Conservation (phyloP, 2,797 vertebrate genomes). For the Enteromius trimaculatus region DNA sequence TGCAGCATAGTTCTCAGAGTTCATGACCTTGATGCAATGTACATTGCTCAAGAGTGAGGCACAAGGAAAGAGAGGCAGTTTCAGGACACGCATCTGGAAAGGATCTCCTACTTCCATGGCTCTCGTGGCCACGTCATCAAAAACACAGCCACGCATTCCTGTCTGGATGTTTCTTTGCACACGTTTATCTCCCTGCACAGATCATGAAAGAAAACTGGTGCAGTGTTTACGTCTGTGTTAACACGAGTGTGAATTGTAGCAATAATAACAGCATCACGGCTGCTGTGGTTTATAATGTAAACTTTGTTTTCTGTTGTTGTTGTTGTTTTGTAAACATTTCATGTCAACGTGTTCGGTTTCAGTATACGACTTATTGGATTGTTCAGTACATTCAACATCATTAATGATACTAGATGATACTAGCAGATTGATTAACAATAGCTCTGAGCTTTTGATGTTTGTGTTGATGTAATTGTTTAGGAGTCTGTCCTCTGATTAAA, state of each 20-base stretch:
- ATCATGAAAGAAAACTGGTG: neutral
- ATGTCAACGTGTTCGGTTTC: neutral
- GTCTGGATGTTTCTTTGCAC: slow-evolving; percentile 17
- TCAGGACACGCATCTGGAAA: slow-evolving; percentile 62
- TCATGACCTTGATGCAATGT: slow-evolving; percentile 34
- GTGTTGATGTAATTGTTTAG: slow-evolving; percentile 4
- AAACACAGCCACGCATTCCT: neutral
- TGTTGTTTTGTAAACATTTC: neutral
- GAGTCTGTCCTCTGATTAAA: slow-evolving; percentile 6
- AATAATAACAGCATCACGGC: neutral
- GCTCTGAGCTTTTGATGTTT: neutral
- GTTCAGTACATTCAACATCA: neutral
- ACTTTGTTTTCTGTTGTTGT: neutral
- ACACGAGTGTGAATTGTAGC: neutral
- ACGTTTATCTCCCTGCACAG: slow-evolving; percentile 1
- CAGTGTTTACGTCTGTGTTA: slow-evolving; percentile 20
- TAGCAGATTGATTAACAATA: neutral
- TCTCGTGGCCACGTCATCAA: slow-evolving; percentile 54
- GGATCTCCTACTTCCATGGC: slow-evolving; percentile 47
- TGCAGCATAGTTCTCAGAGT: neutral
- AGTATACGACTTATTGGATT: neutral
- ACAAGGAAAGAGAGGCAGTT: slow-evolving; percentile 37
- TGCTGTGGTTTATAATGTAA: neutral
- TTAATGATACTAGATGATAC: slow-evolving; percentile 18
- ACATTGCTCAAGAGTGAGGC: neutral